Percentiles rank a stretch among this genome's conserved stretches.
phyloP scores from a whole-genome alignment of 2,888 invertebrate species.

The Panzeria rudis region DNA sequence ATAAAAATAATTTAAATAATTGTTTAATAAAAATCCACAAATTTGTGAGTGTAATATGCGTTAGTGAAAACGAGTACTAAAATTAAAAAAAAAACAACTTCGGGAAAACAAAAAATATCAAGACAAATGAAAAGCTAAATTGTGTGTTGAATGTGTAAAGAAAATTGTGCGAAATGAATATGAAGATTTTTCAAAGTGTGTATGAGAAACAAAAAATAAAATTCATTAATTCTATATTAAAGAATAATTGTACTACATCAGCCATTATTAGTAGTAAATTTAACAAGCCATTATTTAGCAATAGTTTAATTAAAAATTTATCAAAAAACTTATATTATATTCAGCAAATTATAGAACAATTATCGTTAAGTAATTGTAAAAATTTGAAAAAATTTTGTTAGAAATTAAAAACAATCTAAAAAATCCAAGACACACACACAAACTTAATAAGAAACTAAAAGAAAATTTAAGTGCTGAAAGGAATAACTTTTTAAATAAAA shows the following conservation, averaged over 20 bases:
- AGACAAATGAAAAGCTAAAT: conserved; percentile 58
- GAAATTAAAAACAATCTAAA: conserved; percentile 5
- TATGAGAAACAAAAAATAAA: conserved; percentile 74
- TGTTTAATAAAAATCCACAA: neutral
- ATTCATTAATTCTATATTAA: conserved; percentile 67
- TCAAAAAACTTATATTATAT: conserved; percentile 60
- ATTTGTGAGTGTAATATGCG: conserved; percentile 23
- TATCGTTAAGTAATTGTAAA: conserved; percentile 58
- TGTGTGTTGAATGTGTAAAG: conserved; percentile 56
- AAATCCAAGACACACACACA: neutral
- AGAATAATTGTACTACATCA: conserved; percentile 61
- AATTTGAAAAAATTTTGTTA: conserved; percentile 55
- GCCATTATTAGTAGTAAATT: conserved; percentile 55
- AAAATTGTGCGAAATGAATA: conserved; percentile 76
- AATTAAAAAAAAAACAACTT: conserved; percentile 16
- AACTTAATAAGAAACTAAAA: conserved; percentile 2
- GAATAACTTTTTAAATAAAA: neutral
- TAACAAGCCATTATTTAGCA: conserved; percentile 58
- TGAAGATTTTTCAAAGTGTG: conserved; percentile 73
- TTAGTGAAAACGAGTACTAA: neutral
- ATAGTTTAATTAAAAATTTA: conserved; percentile 59
- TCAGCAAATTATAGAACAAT: conserved; percentile 64
- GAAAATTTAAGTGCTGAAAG: neutral
- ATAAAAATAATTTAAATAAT: conserved; percentile 31
- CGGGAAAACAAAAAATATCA: conserved; percentile 2